Evolutionary conservation across 2,888 invertebrate species (phyloP).

Genomic region (Cheiracanthium punctorium): DNA sequence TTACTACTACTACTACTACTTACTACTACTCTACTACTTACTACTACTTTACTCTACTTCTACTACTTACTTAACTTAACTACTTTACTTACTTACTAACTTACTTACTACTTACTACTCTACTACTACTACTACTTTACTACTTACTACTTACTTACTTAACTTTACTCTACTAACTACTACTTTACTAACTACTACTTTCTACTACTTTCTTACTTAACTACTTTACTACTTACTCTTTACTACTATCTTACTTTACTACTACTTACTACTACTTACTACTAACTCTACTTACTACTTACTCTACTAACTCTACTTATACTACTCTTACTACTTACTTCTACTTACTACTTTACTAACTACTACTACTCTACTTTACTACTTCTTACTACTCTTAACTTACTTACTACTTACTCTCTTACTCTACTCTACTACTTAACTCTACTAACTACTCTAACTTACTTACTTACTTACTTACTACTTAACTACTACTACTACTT

Average conservation of each 20-base stretch:
- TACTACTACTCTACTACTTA: neutral
- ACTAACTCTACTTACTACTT: neutral
- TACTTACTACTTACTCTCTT: neutral
- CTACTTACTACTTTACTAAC: neutral
- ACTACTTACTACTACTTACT: too few species aligned
- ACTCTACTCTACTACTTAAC: too few species aligned
- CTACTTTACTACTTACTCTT: neutral
- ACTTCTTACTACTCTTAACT: neutral
- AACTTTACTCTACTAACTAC: neutral
- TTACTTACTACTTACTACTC: too few species aligned
- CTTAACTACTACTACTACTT: neutral
- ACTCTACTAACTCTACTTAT: neutral
- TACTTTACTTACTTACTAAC: too few species aligned
- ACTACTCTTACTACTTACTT: neutral
- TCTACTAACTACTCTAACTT: too few species aligned
- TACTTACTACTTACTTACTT: neutral
- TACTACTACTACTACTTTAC: neutral
- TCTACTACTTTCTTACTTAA: neutral
- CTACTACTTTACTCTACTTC: neutral
- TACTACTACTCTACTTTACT: neutral
- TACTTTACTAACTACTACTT: neutral
- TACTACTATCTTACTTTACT: neutral
- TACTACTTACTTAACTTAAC: too few species aligned
- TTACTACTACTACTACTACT: neutral
- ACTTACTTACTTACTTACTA: neutral